Evolutionary conservation across 2,113 vertebrate genomes (phyloP).

Genomic region (Nesospiza acunhae): DNA sequence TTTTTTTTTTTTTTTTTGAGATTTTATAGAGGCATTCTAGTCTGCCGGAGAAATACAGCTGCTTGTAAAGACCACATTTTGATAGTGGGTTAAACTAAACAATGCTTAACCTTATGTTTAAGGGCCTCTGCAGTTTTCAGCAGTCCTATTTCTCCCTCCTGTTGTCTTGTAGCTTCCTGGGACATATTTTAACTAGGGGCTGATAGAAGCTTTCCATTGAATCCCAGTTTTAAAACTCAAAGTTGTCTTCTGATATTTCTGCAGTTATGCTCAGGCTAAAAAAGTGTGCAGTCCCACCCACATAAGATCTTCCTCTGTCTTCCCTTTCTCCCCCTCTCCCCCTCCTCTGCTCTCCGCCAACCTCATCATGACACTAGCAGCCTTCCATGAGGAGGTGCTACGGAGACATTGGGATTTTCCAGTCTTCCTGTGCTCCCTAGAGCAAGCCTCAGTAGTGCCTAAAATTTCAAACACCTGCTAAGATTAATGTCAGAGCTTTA

Average conservation of each 20-base stretch:
- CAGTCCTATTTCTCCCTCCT: background rate
- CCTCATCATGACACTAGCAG: background rate
- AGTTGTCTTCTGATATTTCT: background rate
- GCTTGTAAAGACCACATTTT: constrained; percentile 33
- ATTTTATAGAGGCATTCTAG: constrained; percentile 25
- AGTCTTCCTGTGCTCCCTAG: background rate
- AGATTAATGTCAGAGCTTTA: background rate
- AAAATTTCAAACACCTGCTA: background rate
- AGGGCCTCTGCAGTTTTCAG: background rate
- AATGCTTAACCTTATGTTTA: constrained; percentile 8
- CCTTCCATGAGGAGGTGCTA: background rate
- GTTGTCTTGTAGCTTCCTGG: background rate
- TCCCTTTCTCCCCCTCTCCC: background rate
- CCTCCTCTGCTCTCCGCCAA: background rate
- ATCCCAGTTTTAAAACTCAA: constrained; percentile 3
- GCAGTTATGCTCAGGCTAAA: background rate
- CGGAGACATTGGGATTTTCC: background rate
- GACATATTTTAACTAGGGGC: background rate
- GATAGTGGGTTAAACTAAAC: constrained; percentile 5
- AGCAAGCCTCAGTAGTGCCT: background rate
- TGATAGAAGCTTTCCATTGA: background rate
- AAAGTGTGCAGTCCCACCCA: background rate
- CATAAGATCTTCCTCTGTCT: background rate
- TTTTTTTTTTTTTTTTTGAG: background rate
- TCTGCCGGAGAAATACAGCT: constrained; percentile 26